Conservation (phyloP, 2,113 vertebrate species). For the Myanophis thanlyinensis region DNA sequence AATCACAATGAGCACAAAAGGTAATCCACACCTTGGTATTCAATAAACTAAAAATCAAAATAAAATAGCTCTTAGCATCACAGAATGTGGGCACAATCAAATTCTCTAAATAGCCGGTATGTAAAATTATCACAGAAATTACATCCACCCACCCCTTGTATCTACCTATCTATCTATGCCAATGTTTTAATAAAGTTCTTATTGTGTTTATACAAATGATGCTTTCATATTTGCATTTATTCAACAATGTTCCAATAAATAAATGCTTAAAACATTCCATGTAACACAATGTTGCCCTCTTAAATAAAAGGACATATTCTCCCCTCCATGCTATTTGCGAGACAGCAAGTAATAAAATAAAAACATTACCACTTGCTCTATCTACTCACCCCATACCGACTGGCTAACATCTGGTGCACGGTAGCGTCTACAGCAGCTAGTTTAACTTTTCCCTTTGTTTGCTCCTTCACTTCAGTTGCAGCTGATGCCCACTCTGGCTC, state of each 20-base stretch:
- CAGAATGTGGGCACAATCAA: background rate
- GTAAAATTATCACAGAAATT: background rate
- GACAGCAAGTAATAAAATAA: background rate
- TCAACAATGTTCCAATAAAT: background rate
- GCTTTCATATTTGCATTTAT: background rate
- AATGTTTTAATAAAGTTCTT: background rate
- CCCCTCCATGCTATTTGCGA: background rate
- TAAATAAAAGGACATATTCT: background rate
- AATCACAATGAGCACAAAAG: background rate
- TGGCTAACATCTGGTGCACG: conserved; percentile 80
- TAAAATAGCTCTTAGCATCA: background rate
- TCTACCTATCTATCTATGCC: no score
- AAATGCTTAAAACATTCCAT: background rate
- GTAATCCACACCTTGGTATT: background rate
- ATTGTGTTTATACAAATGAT: background rate
- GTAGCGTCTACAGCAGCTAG: conserved; percentile 93
- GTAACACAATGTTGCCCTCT: background rate
- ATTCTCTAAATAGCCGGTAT: background rate
- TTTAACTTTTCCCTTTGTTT: conserved; percentile 91
- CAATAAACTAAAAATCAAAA: background rate
- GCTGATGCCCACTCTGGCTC: conserved; percentile 96
- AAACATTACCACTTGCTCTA: background rate
- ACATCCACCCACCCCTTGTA: no score
- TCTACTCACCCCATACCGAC: conserved; percentile 85
- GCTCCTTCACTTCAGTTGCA: conserved; percentile 86